Evolutionary conservation across 64 coral and sea anemone species (phyloP).

Genomic region (Stylophora pistillata): DNA sequence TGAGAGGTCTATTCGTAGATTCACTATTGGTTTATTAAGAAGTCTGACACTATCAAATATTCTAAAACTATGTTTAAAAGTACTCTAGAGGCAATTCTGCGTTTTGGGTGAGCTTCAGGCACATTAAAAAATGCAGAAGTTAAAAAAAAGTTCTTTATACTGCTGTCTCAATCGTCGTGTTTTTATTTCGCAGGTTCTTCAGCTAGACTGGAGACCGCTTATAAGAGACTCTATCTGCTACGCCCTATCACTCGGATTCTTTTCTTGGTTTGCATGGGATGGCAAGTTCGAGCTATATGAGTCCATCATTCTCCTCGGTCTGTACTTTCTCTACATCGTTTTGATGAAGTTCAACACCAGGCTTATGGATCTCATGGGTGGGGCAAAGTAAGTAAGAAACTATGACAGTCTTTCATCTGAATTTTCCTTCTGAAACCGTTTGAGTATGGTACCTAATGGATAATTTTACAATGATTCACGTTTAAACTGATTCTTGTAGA

Average conservation of each 20-base stretch:
- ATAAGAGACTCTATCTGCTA: conserved; percentile 77
- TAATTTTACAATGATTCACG: too few species aligned
- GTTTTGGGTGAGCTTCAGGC: too few species aligned
- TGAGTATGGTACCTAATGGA: too few species aligned
- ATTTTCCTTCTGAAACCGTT: neutral
- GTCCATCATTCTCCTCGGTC: conserved; percentile 56
- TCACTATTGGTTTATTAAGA: too few species aligned
- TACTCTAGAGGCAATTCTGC: too few species aligned
- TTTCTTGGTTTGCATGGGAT: conserved; percentile 79
- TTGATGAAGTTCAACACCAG: conserved; percentile 83
- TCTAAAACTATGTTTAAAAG: too few species aligned
- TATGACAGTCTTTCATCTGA: neutral
- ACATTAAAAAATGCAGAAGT: too few species aligned
- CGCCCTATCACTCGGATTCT: conserved; percentile 67
- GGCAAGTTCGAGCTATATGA: conserved; percentile 77
- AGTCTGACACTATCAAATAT: too few species aligned
- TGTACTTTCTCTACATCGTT: conserved; percentile 79
- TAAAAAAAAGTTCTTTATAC: too few species aligned
- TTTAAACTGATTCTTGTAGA: too few species aligned
- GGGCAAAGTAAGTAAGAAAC: conserved; percentile 71
- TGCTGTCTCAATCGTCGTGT: too few species aligned
- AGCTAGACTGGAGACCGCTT: conserved; percentile 82
- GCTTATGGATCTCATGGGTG: conserved; percentile 61
- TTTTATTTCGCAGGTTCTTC: conserved; percentile 59
- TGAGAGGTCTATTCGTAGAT: too few species aligned